These are phyloP conservation scores for Thecophora atra DNA, from an alignment of 2,888 invertebrate genomes.

Conservation along the genomic window DNA sequence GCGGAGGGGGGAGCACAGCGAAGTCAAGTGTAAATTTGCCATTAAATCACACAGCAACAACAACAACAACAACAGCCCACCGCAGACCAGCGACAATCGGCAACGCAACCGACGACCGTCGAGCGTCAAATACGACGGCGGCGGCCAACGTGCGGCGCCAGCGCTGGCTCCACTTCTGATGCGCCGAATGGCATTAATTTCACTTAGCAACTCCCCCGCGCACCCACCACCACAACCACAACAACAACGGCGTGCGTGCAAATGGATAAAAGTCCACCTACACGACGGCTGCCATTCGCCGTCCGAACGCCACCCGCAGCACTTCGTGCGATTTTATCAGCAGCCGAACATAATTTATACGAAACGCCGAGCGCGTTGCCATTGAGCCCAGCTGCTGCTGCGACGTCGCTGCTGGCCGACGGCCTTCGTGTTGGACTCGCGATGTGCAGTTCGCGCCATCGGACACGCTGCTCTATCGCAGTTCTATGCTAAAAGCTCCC, in stretches of 20 bases:
- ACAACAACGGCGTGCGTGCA: slow-evolving; percentile 8
- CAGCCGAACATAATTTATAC: slow-evolving; percentile 55
- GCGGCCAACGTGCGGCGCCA: slow-evolving; percentile 34
- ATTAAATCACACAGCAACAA: slow-evolving; percentile 3
- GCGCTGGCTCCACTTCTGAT: slow-evolving; percentile 32
- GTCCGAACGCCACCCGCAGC: slow-evolving; percentile 35
- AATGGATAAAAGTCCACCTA: slow-evolving; percentile 47
- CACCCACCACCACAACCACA: neutral
- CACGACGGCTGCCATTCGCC: slow-evolving; percentile 34
- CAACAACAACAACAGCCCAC: slow-evolving; percentile 3
- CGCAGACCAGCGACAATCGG: slow-evolving; percentile 25
- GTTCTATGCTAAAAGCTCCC: too few relatives aligned
- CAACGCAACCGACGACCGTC: slow-evolving; percentile 1
- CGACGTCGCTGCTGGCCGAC: slow-evolving; percentile 19
- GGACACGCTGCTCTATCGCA: too few relatives aligned
- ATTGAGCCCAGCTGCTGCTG: slow-evolving; percentile 32
- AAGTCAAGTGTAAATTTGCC: slow-evolving; percentile 20
- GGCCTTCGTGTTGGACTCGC: slow-evolving; percentile 27
- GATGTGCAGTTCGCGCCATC: too few relatives aligned
- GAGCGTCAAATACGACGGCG: neutral
- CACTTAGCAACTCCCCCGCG: slow-evolving; percentile 41
- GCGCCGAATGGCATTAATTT: slow-evolving; percentile 50
- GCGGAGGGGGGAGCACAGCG: neutral
- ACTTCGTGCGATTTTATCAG: slow-evolving; percentile 52
- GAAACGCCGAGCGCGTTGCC: slow-evolving; percentile 46